Percentiles rank a stretch among this genome's conserved stretches.
Conservation (phyloP, 2,113 vertebrate species). For the Gymnobelideus leadbeateri region DNA sequence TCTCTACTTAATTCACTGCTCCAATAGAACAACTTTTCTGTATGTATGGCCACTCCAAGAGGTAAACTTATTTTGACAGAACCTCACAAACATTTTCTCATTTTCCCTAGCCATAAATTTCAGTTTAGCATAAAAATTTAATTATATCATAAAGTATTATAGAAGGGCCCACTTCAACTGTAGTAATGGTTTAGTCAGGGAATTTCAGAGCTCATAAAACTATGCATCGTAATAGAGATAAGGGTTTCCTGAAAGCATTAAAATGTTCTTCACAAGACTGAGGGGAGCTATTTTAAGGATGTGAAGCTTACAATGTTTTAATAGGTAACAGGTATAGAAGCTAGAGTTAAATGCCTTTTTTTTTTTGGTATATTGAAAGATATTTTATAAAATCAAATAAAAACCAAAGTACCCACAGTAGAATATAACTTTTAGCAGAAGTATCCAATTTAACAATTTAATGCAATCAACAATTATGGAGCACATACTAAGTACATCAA, state of each 20-base stretch:
- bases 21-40: slow-evolving; percentile 41
- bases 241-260: slow-evolving; percentile 22
- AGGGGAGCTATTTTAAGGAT: slow-evolving; percentile 15
- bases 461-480: slow-evolving; percentile 37
- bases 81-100: slow-evolving; percentile 74
- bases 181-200: slow-evolving; percentile 15
- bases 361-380: slow-evolving; percentile 11
- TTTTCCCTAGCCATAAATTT: slow-evolving; percentile 79
- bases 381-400: slow-evolving; percentile 32
- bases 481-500: slow-evolving; percentile 41
- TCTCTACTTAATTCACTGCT: slow-evolving; percentile 77
- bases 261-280: not conserved
- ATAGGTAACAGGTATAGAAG: slow-evolving; percentile 37
- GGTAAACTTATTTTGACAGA: slow-evolving; percentile 82
- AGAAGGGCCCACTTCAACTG: slow-evolving; percentile 47
- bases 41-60: slow-evolving; percentile 76
- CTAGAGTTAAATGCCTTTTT: not conserved
- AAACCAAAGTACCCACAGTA: slow-evolving; percentile 24
- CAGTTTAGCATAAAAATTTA: slow-evolving; percentile 81
- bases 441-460: not conserved
- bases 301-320: slow-evolving; percentile 25
- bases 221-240: not conserved
- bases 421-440: slow-evolving; percentile 1
- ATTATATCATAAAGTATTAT: slow-evolving; percentile 59
- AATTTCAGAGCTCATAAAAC: slow-evolving; percentile 24